Base-by-base conservation (phyloP, 2,797 vertebrate species). In the Bradypodion pumilum region DNA sequence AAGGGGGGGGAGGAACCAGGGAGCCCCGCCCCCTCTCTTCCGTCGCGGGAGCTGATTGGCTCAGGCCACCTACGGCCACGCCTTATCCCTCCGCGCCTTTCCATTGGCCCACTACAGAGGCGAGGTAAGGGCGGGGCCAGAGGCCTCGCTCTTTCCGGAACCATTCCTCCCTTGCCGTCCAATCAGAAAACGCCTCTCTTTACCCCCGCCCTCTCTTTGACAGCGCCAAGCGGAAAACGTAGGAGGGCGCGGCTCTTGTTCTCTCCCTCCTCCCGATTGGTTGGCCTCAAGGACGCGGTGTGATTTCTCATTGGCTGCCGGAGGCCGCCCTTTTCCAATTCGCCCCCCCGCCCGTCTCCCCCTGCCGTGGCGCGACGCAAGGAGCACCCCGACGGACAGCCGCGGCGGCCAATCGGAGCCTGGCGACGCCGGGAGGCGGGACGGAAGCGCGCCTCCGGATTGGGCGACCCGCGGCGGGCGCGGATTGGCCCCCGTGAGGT, bases 281-380 rank as follows among this genome's bases (percentile, higher is more conserved):
- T 70, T 74, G 27, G 19, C 0, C 16, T 35, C 5, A 70, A 85
- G 86, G 93, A 93, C 93, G 93, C 91, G 93, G 90, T 93, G 91
- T 94, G 92, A 94, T 89, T 90, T 92, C 70, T 90, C 66, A 93
- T 88, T 94, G 93, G 92, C 0, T 37, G 0, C 0, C 0, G 7
- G 0, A 0, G 1, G 0, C 7, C n/a, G 4, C 80, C 82, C 44
- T 84, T 84, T 27, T 29, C 1, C 59, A 9, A 79, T n/a, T 56
- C 5, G 13, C 68, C 40, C 63, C 25, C 56, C 4, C 63, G 46
- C 1, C 63, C 16, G 7, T 10, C 80, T 85, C 87, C 83, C 27
- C 15, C 82, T 82, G 84, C 29, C 19, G 1, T 60, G 49, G 15
- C 42, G 13, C 5, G 7, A 2, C 16, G 42, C 21, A 16, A 42